These are phyloP conservation scores for Lithobates pipiens DNA, from an alignment of 2,797 vertebrate species.

Conservation along the genomic window DNA sequence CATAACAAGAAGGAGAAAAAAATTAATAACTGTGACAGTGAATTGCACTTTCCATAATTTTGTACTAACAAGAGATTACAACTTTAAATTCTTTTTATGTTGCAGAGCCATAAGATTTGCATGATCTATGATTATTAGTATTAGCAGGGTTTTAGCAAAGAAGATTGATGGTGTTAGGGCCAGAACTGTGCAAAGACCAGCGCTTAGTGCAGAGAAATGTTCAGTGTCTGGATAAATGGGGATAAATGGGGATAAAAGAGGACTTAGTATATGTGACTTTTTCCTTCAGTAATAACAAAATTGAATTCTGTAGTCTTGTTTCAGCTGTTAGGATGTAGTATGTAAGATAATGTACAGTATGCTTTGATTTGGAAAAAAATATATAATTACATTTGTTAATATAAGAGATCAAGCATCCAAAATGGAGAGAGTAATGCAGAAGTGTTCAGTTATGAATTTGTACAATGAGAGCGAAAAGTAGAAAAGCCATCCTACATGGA, in stretches of 20 bases:
- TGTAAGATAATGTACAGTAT: neutral
- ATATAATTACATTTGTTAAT: constrained; percentile 4
- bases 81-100: constrained; percentile 39
- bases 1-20: constrained; percentile 32
- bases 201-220: constrained; percentile 49
- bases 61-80: constrained; percentile 58
- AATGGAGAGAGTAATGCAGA: neutral
- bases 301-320: constrained; percentile 4
- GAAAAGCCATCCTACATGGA: neutral
- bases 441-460: neutral
- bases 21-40: constrained; percentile 57
- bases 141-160: constrained; percentile 54
- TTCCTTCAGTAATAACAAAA: constrained; percentile 18
- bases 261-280: constrained; percentile 26
- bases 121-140: constrained; percentile 60
- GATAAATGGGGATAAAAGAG: constrained; percentile 47
- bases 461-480: neutral
- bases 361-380: neutral
- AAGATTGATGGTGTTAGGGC: constrained; percentile 50
- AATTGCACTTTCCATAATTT: constrained; percentile 59
- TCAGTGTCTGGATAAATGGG: constrained; percentile 39
- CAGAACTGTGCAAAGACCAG: constrained; percentile 54
- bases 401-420: neutral
- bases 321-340: constrained; percentile 19
- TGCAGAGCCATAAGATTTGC: constrained; percentile 52